phyloP scores from a whole-genome alignment of 2,888 invertebrate species.

The Encarsia formosa region DNA sequence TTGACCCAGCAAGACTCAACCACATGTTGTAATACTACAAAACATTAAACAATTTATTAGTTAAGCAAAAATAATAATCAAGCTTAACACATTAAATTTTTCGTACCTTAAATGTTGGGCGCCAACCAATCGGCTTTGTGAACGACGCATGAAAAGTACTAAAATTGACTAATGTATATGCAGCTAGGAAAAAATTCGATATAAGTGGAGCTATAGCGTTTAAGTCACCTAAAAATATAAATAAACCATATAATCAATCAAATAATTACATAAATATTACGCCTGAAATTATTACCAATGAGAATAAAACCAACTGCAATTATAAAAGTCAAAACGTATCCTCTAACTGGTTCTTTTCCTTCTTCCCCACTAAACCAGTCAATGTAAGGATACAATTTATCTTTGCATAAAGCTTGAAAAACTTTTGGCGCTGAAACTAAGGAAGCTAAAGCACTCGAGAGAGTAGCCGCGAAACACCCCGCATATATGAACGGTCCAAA shows the following conservation, averaged over 20 bases:
- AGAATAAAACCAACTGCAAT: constrained; percentile 82
- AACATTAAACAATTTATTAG: too few relatives aligned
- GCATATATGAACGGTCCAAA: constrained; percentile 93
- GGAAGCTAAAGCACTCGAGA: constrained; percentile 93
- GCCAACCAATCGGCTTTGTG: constrained; percentile 83
- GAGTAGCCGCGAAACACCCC: constrained; percentile 94
- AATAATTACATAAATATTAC: too few relatives aligned
- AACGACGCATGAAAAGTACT: constrained; percentile 92
- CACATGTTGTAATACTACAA: constrained; percentile 90
- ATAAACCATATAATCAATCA: constrained; percentile 8
- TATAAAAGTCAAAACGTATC: constrained; percentile 87
- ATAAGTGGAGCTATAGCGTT: constrained; percentile 88
- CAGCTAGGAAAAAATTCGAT: constrained; percentile 90
- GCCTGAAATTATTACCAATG: constrained; percentile 63
- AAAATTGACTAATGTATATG: constrained; percentile 90
- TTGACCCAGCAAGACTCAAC: constrained; percentile 80
- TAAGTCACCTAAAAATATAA: constrained; percentile 64
- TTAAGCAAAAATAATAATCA: too few relatives aligned
- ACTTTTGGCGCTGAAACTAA: constrained; percentile 94
- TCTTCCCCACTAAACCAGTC: constrained; percentile 86
- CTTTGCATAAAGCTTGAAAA: constrained; percentile 90
- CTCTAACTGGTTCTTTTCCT: constrained; percentile 80
- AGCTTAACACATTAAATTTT: too few relatives aligned
- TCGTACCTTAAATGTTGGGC: constrained; percentile 82
- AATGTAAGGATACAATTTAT: constrained; percentile 88